phyloP scores from a whole-genome alignment of 37 sponge, comb jelly and placozoan genomes.

The Chondrosia reniformis region DNA sequence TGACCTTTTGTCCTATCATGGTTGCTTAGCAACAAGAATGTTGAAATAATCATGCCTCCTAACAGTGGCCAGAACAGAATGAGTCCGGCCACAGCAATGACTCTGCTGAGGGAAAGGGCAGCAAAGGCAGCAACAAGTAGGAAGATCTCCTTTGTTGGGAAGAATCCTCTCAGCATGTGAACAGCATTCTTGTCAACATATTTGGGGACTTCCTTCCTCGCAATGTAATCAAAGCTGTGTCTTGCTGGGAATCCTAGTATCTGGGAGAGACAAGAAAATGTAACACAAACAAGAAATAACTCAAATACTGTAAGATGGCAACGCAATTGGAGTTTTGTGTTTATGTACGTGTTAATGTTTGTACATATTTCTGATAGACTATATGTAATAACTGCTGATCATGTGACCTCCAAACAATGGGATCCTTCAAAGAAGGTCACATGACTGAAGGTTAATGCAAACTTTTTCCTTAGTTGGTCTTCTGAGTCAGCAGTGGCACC shows the following conservation, averaged over 20 bases:
- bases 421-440: too few species aligned
- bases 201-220: constrained; percentile 3
- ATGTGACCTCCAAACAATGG: too few species aligned
- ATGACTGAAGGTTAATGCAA: too few species aligned
- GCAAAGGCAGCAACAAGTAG: background rate
- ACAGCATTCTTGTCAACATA: background rate
- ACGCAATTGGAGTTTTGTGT: too few species aligned
- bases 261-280: background rate
- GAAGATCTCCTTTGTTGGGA: constrained; percentile 2
- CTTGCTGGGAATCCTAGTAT: background rate
- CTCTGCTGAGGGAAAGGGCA: background rate
- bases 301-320: too few species aligned
- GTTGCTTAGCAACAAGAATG: constrained; percentile 10
- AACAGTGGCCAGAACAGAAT: background rate
- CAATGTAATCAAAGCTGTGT: background rate
- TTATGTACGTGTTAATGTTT: too few species aligned
- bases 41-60: background rate
- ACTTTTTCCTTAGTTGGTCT: too few species aligned
- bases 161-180: background rate
- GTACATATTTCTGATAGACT: too few species aligned
- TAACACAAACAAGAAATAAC: too few species aligned
- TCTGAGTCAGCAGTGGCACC: background rate
- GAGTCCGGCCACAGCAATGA: constrained; percentile 10
- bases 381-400: too few species aligned
- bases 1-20: background rate